phyloP scores from a whole-genome alignment of 1,140 invertebrate species.

The Ceratitis capitata region DNA sequence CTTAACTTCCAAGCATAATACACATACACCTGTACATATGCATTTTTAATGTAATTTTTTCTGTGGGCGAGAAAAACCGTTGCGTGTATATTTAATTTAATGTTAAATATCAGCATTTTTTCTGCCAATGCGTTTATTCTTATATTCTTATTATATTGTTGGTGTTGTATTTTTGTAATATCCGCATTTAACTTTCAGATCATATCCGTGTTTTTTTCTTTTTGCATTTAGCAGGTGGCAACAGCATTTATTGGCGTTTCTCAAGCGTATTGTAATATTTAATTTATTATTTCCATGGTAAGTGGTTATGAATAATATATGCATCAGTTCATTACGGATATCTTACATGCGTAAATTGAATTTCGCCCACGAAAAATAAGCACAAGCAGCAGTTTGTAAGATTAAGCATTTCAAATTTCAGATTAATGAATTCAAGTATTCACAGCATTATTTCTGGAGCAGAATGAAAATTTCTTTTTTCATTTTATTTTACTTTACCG shows the following conservation, averaged over 20 bases:
- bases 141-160: too few relatives aligned
- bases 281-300: constrained; percentile 20
- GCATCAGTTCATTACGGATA: background rate
- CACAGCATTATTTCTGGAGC: too few relatives aligned
- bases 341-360: background rate
- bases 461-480: too few relatives aligned
- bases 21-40: background rate
- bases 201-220: too few relatives aligned
- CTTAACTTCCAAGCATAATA: background rate
- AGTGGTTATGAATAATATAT: background rate
- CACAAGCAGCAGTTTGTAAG: too few relatives aligned
- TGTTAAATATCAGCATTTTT: constrained; percentile 7
- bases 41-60: constrained; percentile 36
- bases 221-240: background rate
- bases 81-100: constrained; percentile 18
- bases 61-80: background rate
- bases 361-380: too few relatives aligned
- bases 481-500: too few relatives aligned
- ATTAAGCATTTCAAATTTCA: too few relatives aligned
- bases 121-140: too few relatives aligned
- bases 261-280: background rate
- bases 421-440: too few relatives aligned
- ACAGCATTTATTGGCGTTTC: background rate
- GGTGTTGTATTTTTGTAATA: background rate
- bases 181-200: background rate